Percentiles rank a stretch among this genome's conserved stretches.
Evolutionary conservation across 2,797 vertebrate genomes (phyloP).

Genomic region (Pterois miles): DNA sequence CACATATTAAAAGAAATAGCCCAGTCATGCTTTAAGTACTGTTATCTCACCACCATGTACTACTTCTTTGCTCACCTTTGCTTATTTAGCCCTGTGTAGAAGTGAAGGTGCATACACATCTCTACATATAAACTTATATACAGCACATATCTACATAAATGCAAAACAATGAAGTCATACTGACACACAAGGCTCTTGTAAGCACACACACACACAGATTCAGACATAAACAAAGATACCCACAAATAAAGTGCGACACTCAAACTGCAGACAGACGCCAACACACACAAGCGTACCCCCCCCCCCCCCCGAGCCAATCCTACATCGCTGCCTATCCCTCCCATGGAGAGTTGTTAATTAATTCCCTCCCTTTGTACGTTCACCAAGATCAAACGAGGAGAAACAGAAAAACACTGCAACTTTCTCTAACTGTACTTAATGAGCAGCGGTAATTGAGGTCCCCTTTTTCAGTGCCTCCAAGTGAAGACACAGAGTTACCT

Average conservation of each 20-base stretch:
- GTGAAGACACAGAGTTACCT: conserved; percentile 64
- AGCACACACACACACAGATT: background rate
- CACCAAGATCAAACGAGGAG: conserved; percentile 76
- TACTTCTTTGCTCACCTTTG: background rate
- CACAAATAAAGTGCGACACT: conserved; percentile 31
- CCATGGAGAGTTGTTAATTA: conserved; percentile 79
- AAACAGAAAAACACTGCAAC: conserved; percentile 74
- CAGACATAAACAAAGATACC: conserved; percentile 50
- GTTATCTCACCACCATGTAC: background rate
- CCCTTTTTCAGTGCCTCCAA: conserved; percentile 57
- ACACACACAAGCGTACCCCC: conserved; percentile 16
- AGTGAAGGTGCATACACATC: background rate
- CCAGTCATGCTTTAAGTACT: conserved; percentile 7
- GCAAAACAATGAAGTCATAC: background rate
- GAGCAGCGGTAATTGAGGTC: conserved; percentile 74
- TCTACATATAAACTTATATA: background rate
- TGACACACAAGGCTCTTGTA: background rate
- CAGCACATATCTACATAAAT: background rate
- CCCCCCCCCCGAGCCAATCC: conserved; percentile 64
- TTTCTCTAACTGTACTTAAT: conserved; percentile 79
- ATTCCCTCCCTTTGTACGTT: conserved; percentile 78
- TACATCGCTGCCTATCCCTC: conserved; percentile 63
- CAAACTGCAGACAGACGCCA: conserved; percentile 7
- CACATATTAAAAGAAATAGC: too few species aligned
- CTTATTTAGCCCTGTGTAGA: conserved; percentile 6